Percentiles rank a stretch among this genome's conserved stretches.
Conservation (phyloP, 1,140 invertebrate genomes). For the Steinernema feltiae region DNA sequence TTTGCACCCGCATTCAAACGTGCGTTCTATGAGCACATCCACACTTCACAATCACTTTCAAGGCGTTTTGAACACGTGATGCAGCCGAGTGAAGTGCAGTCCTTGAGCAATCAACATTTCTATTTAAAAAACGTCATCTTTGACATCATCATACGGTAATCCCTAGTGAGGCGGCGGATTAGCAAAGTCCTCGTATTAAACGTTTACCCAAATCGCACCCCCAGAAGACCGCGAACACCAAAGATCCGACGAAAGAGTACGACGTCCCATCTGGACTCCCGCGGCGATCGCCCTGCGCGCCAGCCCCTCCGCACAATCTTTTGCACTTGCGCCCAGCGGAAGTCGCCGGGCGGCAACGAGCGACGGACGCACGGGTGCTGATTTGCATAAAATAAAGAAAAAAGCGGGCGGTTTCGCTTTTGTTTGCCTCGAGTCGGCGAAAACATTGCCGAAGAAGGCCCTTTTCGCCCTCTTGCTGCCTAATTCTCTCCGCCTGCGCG, state of each 20-base stretch:
- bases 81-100: too few relatives aligned
- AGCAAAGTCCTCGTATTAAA: too few relatives aligned
- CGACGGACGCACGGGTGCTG: too few relatives aligned
- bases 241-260: neutral
- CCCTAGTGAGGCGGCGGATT: too few relatives aligned
- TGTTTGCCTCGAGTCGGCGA: neutral
- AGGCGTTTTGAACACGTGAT: too few relatives aligned
- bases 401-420: neutral
- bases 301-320: neutral
- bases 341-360: neutral
- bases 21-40: too few relatives aligned
- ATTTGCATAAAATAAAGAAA: constrained; percentile 12
- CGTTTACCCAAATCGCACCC: too few relatives aligned
- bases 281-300: neutral
- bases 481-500: neutral
- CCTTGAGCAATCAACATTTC: too few relatives aligned
- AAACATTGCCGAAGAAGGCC: neutral
- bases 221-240: neutral
- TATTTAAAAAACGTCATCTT: too few relatives aligned
- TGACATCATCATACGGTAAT: too few relatives aligned
- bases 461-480: neutral
- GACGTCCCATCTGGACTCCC: neutral
- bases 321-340: neutral
- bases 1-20: too few relatives aligned
- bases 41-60: too few relatives aligned